phyloP scores from a whole-genome alignment of 2,113 vertebrate genomes.

The Cyprinus carpio region DNA sequence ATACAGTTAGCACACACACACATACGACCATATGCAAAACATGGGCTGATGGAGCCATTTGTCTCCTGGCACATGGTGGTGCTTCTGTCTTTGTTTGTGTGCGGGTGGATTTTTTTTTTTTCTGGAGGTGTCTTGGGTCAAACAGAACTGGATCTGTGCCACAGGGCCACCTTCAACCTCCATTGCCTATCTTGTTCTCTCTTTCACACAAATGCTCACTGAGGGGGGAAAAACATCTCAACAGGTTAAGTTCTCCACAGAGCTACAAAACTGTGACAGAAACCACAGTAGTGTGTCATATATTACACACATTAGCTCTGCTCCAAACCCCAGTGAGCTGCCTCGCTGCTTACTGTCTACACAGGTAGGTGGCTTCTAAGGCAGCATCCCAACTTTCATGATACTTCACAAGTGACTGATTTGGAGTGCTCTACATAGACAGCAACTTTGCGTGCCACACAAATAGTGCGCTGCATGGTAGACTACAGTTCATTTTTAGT shows the following conservation, averaged over 20 bases:
- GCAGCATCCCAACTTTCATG: neutral
- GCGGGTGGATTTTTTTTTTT: neutral
- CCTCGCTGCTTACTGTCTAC: neutral
- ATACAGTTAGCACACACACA: neutral
- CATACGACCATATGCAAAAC: neutral
- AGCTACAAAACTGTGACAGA: neutral
- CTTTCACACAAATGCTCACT: neutral
- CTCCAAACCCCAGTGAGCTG: neutral
- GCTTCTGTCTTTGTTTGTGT: slow-evolving; percentile 5
- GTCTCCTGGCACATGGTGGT: slow-evolving; percentile 4
- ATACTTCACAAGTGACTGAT: neutral
- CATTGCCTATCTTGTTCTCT: neutral
- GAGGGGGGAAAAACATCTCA: neutral
- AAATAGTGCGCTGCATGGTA: neutral
- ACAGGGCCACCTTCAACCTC: slow-evolving; percentile 44
- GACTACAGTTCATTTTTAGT: neutral
- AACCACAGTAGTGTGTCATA: neutral
- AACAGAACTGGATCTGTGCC: slow-evolving; percentile 9
- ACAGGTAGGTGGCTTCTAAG: neutral
- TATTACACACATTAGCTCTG: slow-evolving; percentile 11
- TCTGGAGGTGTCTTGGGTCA: slow-evolving; percentile 25
- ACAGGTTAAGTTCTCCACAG: slow-evolving; percentile 9
- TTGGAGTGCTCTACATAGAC: slow-evolving; percentile 1
- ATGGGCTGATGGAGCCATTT: neutral
- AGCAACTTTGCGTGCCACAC: neutral